Evolutionary conservation across 2,797 vertebrate genomes (phyloP).

Genomic region (Garrulus glandarius): DNA sequence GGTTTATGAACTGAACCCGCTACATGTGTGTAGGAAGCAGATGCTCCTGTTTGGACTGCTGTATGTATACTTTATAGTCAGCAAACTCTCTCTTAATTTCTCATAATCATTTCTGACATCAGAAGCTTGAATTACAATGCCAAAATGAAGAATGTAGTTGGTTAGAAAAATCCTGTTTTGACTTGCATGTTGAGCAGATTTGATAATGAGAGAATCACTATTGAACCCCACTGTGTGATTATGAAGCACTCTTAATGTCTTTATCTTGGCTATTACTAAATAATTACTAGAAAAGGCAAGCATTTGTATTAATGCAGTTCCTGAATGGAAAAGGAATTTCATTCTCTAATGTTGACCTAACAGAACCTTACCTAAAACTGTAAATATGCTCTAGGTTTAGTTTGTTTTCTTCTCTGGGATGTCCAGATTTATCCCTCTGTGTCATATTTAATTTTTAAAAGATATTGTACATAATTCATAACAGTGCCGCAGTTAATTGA

Average conservation of each 20-base stretch:
- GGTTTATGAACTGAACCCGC: too few species aligned
- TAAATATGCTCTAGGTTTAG: background rate
- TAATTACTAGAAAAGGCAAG: conserved; percentile 15
- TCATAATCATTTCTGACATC: background rate
- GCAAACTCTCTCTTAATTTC: background rate
- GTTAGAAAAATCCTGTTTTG: conserved; percentile 35
- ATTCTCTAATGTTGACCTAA: background rate
- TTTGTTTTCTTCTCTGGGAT: conserved; percentile 34
- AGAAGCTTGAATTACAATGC: conserved; percentile 3
- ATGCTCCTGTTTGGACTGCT: background rate
- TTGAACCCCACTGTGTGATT: background rate
- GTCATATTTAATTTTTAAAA: conserved; percentile 65
- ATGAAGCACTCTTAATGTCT: conserved; percentile 4
- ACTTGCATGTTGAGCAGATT: conserved; percentile 3
- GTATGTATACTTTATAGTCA: background rate
- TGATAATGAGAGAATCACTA: conserved; percentile 4
- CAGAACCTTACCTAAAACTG: background rate
- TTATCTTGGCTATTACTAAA: conserved; percentile 32
- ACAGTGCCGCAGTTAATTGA: conserved; percentile 55
- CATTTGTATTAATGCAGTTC: background rate
- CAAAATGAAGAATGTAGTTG: conserved; percentile 1
- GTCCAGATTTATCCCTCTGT: conserved; percentile 52
- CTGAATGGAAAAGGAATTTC: background rate
- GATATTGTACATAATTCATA: conserved; percentile 60
- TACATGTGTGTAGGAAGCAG: background rate